A percentile compares a stretch with the other conserved stretches of the same genome.
Conservation (phyloP, 2,797 vertebrate species). For the Sphenopsis melanotis region DNA sequence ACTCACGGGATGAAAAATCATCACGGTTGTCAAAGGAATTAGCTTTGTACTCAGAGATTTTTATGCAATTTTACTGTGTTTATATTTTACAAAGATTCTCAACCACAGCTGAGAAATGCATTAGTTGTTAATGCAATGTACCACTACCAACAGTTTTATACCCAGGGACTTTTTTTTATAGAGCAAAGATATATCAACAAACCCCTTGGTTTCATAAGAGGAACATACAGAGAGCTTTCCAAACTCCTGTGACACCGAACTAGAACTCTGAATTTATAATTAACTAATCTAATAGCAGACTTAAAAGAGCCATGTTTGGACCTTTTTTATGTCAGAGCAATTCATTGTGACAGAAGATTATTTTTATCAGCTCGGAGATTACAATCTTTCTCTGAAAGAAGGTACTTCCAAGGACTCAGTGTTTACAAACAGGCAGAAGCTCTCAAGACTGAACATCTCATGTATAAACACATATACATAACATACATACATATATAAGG, state of each 20-base stretch:
- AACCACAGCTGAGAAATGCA: background rate
- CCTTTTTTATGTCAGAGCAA: background rate
- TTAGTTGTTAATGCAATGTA: background rate
- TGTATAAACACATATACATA: background rate
- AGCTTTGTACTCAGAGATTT: background rate
- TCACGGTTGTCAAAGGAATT: background rate
- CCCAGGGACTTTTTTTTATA: background rate
- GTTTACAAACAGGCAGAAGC: conserved; percentile 10
- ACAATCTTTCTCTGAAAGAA: background rate
- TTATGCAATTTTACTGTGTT: background rate
- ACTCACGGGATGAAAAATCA: background rate
- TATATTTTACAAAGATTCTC: background rate
- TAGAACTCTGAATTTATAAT: background rate
- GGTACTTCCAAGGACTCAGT: background rate
- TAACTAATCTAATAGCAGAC: background rate
- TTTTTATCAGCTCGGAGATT: background rate
- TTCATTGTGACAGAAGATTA: background rate
- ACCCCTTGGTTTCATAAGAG: background rate
- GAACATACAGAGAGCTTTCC: background rate
- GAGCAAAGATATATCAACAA: background rate
- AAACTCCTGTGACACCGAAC: background rate
- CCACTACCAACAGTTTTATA: background rate
- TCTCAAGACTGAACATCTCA: background rate
- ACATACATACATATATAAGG: background rate
- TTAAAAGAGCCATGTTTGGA: background rate